Percentiles rank a stretch among this genome's conserved stretches.
phyloP scores from a whole-genome alignment of 2,888 invertebrate species.

The Andrena bucephala region DNA sequence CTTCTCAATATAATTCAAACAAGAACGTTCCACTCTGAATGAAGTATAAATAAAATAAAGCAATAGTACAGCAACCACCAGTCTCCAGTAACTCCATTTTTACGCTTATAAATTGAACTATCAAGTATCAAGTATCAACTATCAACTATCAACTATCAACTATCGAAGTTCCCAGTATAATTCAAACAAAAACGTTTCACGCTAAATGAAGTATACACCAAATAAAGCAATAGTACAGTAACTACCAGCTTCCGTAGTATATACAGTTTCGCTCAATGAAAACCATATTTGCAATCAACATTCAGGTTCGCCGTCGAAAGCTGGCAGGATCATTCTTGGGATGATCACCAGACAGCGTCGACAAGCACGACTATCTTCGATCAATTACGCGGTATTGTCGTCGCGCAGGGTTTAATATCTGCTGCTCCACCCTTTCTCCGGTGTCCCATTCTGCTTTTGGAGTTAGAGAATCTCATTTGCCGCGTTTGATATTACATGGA shows the following conservation, averaged over 20 bases:
- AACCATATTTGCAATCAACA: neutral
- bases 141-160: too few species aligned
- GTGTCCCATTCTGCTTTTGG: slow-evolving; percentile 50
- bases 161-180: too few species aligned
- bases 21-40: too few species aligned
- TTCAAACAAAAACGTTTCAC: too few species aligned
- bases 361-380: slow-evolving; percentile 46
- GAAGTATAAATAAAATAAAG: too few species aligned
- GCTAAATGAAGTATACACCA: too few species aligned
- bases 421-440: slow-evolving; percentile 47
- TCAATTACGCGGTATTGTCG: slow-evolving; percentile 61
- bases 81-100: neutral
- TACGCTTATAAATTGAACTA: too few species aligned
- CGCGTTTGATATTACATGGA: slow-evolving; percentile 81
- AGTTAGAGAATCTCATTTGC: slow-evolving; percentile 79
- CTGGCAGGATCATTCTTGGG: too few species aligned
- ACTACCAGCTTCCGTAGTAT: neutral
- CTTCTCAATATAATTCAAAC: too few species aligned
- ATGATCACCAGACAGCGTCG: slow-evolving; percentile 4
- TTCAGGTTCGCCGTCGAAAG: slow-evolving; percentile 11
- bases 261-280: neutral
- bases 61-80: neutral
- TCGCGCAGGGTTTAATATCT: slow-evolving; percentile 54
- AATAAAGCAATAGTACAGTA: too few species aligned
- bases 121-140: too few species aligned